Evolutionary conservation across 92 coral and sea anemone species (phyloP).

Genomic region (Epizoanthus fatuus): DNA sequence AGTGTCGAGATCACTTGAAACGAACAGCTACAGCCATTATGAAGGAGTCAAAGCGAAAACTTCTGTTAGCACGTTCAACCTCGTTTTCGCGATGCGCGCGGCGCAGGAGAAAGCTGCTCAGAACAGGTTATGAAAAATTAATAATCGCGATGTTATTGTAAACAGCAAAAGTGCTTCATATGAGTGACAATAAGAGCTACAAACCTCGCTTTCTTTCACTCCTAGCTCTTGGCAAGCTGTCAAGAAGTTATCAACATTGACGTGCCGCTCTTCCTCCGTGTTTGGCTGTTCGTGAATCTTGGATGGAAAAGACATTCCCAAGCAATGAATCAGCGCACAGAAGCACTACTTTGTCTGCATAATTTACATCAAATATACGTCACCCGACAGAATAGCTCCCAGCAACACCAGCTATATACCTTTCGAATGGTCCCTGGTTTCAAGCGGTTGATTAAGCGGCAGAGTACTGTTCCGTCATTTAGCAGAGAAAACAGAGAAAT

Average conservation of each 20-base stretch:
- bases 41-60: constrained; percentile 24
- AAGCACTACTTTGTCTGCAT: constrained; percentile 17
- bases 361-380: constrained; percentile 75
- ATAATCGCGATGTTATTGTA: constrained; percentile 66
- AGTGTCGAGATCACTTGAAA: constrained; percentile 73
- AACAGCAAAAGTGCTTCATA: constrained; percentile 58
- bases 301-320: constrained; percentile 17
- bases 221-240: constrained; percentile 89
- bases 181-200: constrained; percentile 62
- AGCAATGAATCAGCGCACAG: not conserved
- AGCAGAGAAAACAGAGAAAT: constrained; percentile 58
- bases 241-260: constrained; percentile 72
- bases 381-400: constrained; percentile 35
- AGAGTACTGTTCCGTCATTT: constrained; percentile 76
- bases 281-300: constrained; percentile 78
- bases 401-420: constrained; percentile 65
- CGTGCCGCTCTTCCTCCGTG: constrained; percentile 68
- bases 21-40: constrained; percentile 72
- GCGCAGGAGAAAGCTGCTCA: constrained; percentile 75
- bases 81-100: constrained; percentile 52
- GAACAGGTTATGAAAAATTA: constrained; percentile 85
- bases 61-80: constrained; percentile 35
- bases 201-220: constrained; percentile 83
- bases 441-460: constrained; percentile 78
- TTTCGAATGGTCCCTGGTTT: constrained; percentile 81